Evolutionary conservation across 2,888 invertebrate species (phyloP).

Genomic region (Diarsia rubi): DNA sequence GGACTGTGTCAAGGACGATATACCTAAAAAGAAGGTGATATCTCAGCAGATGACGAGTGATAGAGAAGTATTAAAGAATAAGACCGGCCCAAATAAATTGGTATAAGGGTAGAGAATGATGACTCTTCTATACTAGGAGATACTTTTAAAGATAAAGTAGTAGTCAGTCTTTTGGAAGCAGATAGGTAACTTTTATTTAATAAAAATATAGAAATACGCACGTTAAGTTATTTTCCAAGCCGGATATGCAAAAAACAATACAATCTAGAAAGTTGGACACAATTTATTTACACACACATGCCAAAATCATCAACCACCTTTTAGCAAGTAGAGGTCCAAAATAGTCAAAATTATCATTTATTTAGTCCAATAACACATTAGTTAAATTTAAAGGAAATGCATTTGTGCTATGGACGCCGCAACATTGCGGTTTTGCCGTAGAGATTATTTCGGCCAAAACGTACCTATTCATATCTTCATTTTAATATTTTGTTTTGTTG

Average conservation of each 20-base stretch:
- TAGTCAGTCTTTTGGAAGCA: not conserved
- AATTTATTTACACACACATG: not conserved
- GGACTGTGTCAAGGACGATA: no score
- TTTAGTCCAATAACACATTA: constrained; percentile 74
- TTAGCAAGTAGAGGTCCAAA: constrained; percentile 39
- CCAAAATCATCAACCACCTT: constrained; percentile 36
- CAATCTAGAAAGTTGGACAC: not conserved
- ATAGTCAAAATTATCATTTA: constrained; percentile 53
- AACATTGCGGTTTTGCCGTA: constrained; percentile 74
- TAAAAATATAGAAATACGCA: not conserved
- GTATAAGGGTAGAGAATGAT: no score
- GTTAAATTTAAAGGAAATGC: constrained; percentile 81
- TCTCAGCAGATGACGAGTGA: no score
- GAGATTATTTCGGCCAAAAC: constrained; percentile 68
- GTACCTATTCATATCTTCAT: constrained; percentile 65
- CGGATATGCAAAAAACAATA: not conserved
- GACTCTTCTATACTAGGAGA: no score
- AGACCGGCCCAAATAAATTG: no score
- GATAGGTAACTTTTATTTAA: not conserved
- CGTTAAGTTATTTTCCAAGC: not conserved
- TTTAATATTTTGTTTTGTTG: constrained; percentile 75
- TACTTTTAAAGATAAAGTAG: not conserved
- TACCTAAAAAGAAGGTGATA: no score
- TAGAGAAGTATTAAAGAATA: no score
- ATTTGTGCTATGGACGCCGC: constrained; percentile 72